These are phyloP conservation scores for human (Homo sapiens) DNA, from an alignment of 2,113 vertebrate genomes.

Conservation along the genomic window DNA sequence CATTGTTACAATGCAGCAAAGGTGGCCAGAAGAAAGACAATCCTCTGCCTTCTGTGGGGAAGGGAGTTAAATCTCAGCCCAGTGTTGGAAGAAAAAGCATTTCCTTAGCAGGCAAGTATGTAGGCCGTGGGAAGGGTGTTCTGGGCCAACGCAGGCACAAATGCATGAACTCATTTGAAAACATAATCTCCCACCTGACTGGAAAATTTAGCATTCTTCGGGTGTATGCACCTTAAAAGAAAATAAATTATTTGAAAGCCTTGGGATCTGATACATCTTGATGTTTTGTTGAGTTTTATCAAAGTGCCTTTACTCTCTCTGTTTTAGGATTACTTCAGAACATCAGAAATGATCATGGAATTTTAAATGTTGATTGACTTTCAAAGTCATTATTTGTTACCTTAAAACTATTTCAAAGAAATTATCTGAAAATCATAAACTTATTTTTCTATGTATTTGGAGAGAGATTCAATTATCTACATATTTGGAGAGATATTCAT, in stretches of 20 bases:
- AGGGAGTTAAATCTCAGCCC: neutral
- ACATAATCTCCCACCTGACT: neutral
- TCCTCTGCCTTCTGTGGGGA: neutral
- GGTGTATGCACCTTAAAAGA: neutral
- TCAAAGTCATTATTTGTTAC: neutral
- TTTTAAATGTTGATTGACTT: neutral
- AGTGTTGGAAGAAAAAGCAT: neutral
- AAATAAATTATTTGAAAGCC: neutral
- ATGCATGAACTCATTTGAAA: neutral
- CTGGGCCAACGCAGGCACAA: neutral
- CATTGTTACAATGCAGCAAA: neutral
- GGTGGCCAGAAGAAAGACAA: neutral
- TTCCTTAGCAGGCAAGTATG: neutral
- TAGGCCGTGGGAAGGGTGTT: neutral
- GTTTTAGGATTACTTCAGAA: neutral
- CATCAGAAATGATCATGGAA: neutral
- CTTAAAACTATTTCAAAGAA: slow-evolving; percentile 11
- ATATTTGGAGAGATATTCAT: neutral
- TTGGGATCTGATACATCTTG: neutral
- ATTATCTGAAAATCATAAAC: slow-evolving; percentile 23
- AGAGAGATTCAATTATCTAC: neutral
- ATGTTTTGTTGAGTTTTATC: neutral
- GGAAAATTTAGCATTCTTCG: neutral
- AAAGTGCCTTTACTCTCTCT: neutral
- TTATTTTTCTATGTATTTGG: neutral